Percentiles rank a stretch among this genome's conserved stretches.
phyloP scores from a whole-genome alignment of 1,140 invertebrate species.

The Asbolus verrucosus region DNA sequence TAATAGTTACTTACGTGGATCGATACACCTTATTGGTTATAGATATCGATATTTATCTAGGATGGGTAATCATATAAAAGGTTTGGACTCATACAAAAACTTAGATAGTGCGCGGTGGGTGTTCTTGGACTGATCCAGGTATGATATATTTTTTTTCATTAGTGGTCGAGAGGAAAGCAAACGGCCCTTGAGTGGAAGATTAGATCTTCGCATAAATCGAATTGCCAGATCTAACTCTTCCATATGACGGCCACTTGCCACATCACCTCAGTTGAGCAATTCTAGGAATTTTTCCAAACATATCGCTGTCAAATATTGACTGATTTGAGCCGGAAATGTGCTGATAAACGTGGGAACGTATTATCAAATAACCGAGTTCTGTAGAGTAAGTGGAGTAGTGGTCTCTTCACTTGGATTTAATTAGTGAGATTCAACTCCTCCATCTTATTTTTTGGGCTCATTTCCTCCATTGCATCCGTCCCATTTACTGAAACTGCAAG shows the following conservation, averaged over 20 bases:
- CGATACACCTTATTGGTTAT: slow-evolving; percentile 35
- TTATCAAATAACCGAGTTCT: slow-evolving; percentile 54
- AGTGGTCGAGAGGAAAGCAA: slow-evolving; percentile 16
- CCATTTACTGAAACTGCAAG: too few species aligned
- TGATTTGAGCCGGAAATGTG: slow-evolving; percentile 2
- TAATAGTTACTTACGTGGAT: slow-evolving; percentile 13
- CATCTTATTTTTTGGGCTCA: slow-evolving; percentile 62
- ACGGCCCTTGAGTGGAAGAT: slow-evolving; percentile 59
- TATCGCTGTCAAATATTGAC: slow-evolving; percentile 27
- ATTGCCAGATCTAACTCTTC: slow-evolving; percentile 64
- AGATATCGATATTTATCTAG: slow-evolving; percentile 29
- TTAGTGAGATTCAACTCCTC: slow-evolving; percentile 65
- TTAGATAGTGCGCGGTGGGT: background rate
- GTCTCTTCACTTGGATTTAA: slow-evolving; percentile 63
- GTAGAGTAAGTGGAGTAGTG: slow-evolving; percentile 64
- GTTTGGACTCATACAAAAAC: background rate
- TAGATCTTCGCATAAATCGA: slow-evolving; percentile 59
- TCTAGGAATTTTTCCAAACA: too few species aligned
- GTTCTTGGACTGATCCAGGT: background rate
- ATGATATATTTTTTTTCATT: background rate
- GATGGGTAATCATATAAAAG: slow-evolving; percentile 16
- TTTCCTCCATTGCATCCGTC: too few species aligned
- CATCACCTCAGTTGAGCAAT: slow-evolving; percentile 8
- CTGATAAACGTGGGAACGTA: background rate
- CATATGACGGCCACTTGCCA: slow-evolving; percentile 56